Percentiles rank a stretch among this genome's conserved stretches.
These are phyloP conservation scores for Ypsolopha sequella DNA, from an alignment of 2,888 invertebrate genomes.

Conservation along the genomic window DNA sequence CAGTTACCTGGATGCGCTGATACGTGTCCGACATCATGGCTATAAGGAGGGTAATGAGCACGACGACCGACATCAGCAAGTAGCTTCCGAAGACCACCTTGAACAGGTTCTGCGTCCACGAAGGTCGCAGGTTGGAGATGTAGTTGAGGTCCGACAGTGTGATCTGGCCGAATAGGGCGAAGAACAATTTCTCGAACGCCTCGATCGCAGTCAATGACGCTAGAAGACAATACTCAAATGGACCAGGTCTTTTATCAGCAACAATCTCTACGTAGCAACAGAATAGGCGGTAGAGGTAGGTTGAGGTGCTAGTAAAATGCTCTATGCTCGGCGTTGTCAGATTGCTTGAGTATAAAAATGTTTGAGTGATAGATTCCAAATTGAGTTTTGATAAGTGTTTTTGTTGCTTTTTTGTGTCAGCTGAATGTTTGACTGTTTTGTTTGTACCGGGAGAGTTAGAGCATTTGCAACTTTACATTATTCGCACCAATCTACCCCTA, in stretches of 20 bases:
- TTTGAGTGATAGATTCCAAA: background rate
- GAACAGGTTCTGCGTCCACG: slow-evolving; percentile 89
- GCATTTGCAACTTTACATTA: background rate
- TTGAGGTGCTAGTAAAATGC: slow-evolving; percentile 26
- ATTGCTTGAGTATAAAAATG: background rate
- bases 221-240: slow-evolving; percentile 69
- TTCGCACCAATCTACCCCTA: slow-evolving; percentile 43
- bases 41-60: slow-evolving; percentile 98
- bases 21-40: slow-evolving; percentile 99
- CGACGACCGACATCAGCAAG: slow-evolving; percentile 98
- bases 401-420: too few relatives aligned
- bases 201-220: slow-evolving; percentile 89
- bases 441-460: background rate
- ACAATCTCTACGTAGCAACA: slow-evolving; percentile 23
- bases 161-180: slow-evolving; percentile 97
- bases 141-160: slow-evolving; percentile 87
- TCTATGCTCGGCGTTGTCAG: slow-evolving; percentile 3
- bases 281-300: slow-evolving; percentile 33
- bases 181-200: slow-evolving; percentile 98
- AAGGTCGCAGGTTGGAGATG: slow-evolving; percentile 76
- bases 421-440: too few relatives aligned
- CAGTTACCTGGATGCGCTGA: slow-evolving; percentile 96
- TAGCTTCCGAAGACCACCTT: slow-evolving; percentile 96
- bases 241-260: slow-evolving; percentile 34
- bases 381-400: too few relatives aligned